Evolutionary conservation across 1,140 invertebrate genomes (phyloP), one percentile per base, ranked within the genome.

Genomic region (Papilio machaon): DNA sequence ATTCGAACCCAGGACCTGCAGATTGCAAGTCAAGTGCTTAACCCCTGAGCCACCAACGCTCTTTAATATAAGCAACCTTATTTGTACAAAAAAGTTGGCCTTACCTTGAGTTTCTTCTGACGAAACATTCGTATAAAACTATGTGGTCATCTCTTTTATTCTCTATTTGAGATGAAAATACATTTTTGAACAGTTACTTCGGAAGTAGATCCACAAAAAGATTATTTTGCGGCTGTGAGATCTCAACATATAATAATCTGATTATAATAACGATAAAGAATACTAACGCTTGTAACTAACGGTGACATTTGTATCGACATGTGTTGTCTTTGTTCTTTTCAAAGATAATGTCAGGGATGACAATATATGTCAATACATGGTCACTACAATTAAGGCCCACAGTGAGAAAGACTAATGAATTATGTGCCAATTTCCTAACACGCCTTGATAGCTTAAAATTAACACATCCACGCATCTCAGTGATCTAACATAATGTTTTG

Each of bases 161-260:
- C 49, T 1, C 49, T 13, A 52, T 58, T 6, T 58, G n/a, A 58
- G 54, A 58, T 58, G n/a, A n/a, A 17, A 9, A 58, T 58, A 58
- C n/a, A 8, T 58, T n/a, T 19, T 19, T 58, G 17, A 2, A 19
- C 54, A 9, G 7, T 17, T 9, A 17, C 8, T 2, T 58, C 54
- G n/a, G 13, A 1, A 52, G 4, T 17, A 1, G n/a, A 19, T 19
- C n/a, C n/a, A 1, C n/a, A 58, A 52, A 52, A 6, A 6, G 4
- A 0, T 15, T 52, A 4, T 17, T 19, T 30, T 5, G 13, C 30
- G 35, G 30, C 13, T 70, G 13, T 70, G 30, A 35, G 64, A 70
- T 70, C 64, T 70, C 64, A 70, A 70, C 30, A 15, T 70, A 70
- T 70, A 70, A 35, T 70, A 38, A 58, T 19, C 54, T 58, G n/a